A percentile compares a stretch with the other conserved stretches of the same genome.
Conservation (phyloP, 2,888 invertebrate genomes). For the Lepidocyrtinus sp. region DNA sequence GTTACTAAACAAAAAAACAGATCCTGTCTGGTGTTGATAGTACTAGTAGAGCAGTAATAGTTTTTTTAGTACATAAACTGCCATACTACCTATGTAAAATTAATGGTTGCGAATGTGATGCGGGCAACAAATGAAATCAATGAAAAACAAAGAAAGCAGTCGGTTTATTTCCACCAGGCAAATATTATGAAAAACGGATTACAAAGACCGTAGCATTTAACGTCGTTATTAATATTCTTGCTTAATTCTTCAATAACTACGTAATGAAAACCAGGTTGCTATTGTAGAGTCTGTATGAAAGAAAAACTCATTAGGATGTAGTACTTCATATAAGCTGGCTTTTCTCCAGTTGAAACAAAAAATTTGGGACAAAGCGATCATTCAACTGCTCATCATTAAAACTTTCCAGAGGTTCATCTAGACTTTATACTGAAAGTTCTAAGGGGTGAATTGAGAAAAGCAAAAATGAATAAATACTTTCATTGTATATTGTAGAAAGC, state of each 20-base stretch:
- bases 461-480: background rate
- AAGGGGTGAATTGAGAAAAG: slow-evolving; percentile 28
- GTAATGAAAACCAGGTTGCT: background rate
- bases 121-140: background rate
- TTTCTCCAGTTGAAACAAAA: background rate
- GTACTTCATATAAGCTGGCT: background rate
- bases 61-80: too few species aligned
- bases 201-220: background rate
- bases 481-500: too few species aligned
- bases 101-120: too few species aligned
- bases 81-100: too few species aligned
- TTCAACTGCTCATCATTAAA: slow-evolving; percentile 1
- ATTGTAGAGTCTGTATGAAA: background rate
- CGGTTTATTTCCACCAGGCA: background rate
- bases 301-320: slow-evolving; percentile 18
- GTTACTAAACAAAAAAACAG: too few species aligned
- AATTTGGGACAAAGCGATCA: background rate
- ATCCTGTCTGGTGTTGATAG: too few species aligned
- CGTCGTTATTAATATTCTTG: background rate
- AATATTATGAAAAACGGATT: background rate
- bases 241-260: slow-evolving; percentile 5
- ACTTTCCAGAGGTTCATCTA: background rate
- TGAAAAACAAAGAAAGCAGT: background rate
- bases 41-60: too few species aligned
- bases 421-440: too few species aligned